Percentiles rank a stretch among this genome's conserved stretches.
phyloP scores from a whole-genome alignment of 2,888 invertebrate species.

The Drosophila mulleri region DNA sequence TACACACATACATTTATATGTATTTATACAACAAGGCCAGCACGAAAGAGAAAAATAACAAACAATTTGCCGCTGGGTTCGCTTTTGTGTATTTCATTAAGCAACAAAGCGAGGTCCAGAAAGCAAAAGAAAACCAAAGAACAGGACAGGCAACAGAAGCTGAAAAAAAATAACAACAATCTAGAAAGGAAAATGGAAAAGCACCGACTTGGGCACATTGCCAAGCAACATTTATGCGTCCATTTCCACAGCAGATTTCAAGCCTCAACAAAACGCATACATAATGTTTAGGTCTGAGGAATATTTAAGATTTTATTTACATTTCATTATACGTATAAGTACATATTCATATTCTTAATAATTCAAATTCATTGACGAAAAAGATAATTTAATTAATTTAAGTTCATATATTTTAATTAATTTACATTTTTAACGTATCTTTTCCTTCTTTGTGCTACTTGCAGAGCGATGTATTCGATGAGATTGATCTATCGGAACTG shows the following conservation, averaged over 20 bases:
- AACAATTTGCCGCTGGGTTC: slow-evolving; percentile 62
- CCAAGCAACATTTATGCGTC: slow-evolving; percentile 46
- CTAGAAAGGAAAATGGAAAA: slow-evolving; percentile 11
- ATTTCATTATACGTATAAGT: not conserved
- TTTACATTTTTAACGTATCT: not conserved
- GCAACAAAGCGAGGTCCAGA: slow-evolving; percentile 45
- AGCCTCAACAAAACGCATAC: slow-evolving; percentile 8
- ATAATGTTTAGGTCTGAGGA: not conserved
- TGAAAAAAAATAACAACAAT: slow-evolving; percentile 4
- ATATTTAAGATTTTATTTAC: slow-evolving; percentile 2
- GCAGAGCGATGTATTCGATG: slow-evolving; percentile 95
- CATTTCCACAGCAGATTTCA: slow-evolving; percentile 26
- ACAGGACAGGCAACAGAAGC: not conserved
- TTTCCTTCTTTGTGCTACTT: slow-evolving; percentile 31
- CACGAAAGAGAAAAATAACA: slow-evolving; percentile 37
- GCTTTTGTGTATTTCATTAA: slow-evolving; percentile 61
- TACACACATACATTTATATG: slow-evolving; percentile 3
- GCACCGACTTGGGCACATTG: slow-evolving; percentile 36
- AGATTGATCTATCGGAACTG: slow-evolving; percentile 93
- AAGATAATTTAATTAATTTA: not conserved
- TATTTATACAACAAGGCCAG: slow-evolving; percentile 13
- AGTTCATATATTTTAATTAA: not conserved
- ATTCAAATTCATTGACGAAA: not conserved
- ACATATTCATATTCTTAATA: not conserved
- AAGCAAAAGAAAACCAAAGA: slow-evolving; percentile 19